Conservation (phyloP, 2,888 invertebrate species). For the Tenthredo livida region DNA sequence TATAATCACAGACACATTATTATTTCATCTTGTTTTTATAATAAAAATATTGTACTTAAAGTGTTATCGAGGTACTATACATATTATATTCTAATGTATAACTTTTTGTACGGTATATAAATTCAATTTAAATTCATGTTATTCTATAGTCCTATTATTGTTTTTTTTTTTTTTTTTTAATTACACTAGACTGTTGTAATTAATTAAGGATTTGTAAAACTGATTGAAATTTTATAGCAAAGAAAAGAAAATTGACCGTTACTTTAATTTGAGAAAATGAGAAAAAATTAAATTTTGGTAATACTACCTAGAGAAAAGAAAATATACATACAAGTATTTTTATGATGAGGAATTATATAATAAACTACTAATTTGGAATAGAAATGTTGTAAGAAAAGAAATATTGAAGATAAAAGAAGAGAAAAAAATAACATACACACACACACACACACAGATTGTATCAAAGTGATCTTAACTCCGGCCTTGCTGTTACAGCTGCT, state of each 20-base stretch:
- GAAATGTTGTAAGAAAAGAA: not conserved
- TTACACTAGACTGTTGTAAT: not conserved
- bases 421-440: not conserved
- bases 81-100: too few relatives aligned
- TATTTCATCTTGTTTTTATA: not conserved
- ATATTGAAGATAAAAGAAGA: not conserved
- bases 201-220: not conserved
- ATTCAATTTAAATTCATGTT: not conserved
- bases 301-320: not conserved
- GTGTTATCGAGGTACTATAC: conserved; percentile 10
- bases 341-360: not conserved
- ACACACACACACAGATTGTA: not conserved
- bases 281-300: too few relatives aligned
- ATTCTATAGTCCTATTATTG: not conserved
- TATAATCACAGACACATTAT: conserved; percentile 35
- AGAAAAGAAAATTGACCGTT: not conserved
- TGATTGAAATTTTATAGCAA: not conserved
- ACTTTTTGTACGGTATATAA: conserved; percentile 15
- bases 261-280: not conserved
- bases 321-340: not conserved
- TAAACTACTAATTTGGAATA: not conserved
- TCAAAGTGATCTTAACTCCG: conserved; percentile 53
- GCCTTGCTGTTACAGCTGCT: conserved; percentile 55
- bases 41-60: conserved; percentile 30
- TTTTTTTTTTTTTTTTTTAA: not conserved